Percentiles rank a stretch among this genome's conserved stretches.
Evolutionary conservation across 1,140 invertebrate genomes (phyloP).

Genomic region (Psix sp.): DNA sequence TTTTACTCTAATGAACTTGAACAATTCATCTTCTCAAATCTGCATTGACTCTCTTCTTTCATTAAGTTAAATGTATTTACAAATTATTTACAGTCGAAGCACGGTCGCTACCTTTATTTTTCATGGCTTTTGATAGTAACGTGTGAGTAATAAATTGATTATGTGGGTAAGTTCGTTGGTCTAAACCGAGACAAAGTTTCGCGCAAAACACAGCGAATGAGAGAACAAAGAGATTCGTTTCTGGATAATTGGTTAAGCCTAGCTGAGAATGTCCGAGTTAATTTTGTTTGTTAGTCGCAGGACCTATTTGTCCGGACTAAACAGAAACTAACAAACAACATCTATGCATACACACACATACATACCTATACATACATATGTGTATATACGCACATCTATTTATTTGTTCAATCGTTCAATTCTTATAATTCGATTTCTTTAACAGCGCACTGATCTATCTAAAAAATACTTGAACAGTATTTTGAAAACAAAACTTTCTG

Average conservation of each 20-base stretch:
- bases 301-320: too few species aligned
- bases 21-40: conserved; percentile 14
- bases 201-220: conserved; percentile 28
- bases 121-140: neutral
- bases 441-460: too few species aligned
- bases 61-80: conserved; percentile 40
- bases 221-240: conserved; percentile 48
- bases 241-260: conserved; percentile 29
- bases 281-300: neutral
- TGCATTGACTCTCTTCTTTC: conserved; percentile 11
- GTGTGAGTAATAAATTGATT: neutral
- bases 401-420: too few species aligned
- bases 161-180: conserved; percentile 9
- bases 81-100: conserved; percentile 25
- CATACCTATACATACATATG: conserved; percentile 17
- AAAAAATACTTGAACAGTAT: conserved; percentile 32
- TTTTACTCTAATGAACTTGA: conserved; percentile 28
- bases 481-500: neutral
- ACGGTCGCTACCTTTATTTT: conserved; percentile 25
- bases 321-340: too few species aligned
- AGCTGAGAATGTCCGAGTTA: conserved; percentile 25
- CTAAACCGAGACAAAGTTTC: conserved; percentile 32
- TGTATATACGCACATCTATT: too few species aligned
- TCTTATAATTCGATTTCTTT: too few species aligned
- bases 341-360: neutral